Base-by-base conservation (phyloP, 2,888 invertebrate genomes). In the Anoncus sp. region DNA sequence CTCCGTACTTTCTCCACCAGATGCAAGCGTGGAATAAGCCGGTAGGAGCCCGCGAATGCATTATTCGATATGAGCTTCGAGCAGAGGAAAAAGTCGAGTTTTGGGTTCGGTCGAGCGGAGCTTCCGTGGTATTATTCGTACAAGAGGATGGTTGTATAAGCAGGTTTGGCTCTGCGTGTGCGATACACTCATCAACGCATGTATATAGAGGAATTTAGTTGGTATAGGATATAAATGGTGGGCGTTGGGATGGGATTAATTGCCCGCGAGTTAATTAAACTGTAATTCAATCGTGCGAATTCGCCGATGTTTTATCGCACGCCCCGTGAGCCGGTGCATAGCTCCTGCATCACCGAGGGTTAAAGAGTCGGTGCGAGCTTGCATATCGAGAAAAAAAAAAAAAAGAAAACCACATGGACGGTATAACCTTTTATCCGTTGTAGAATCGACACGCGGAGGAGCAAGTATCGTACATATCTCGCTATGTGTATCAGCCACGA, bases 251-350 rank as follows among this genome's bases (percentile, higher is more conserved):
- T 84, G 82, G 81, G 82, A 84, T 88, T 89, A 89, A 89, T 89
- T 88, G 88, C 88, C 88, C 88, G 86, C 87, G 88, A 89, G 89
- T 88, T 89, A 89, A 89, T 89, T 89, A 89, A 89, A 89, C 89
- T 89, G 89, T 89, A 89, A 89, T 89, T 89, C 89, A 89, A 89
- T 89, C 89, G 89, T 88, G 89, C 87, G 87, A 88, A 89, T 88
- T 89, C 89, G 84, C 87, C 87, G 88, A 87, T 89, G 89, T 89
- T 89, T 89, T 89, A 89, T 89, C 89, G 87, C 81, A 82, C 74
- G 59, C 47, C 40, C 45, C 67, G 67, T 45, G 67, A 75, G 71
- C 73, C 72, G 69, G 79, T 78, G 76, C 80, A 78, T 81, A 45
- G 66, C 74, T 77, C 71, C 49, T 65, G 80, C 78, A 78, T 73